phyloP scores from a whole-genome alignment of 2,797 vertebrate genomes.

The Gadopsis marmoratus region DNA sequence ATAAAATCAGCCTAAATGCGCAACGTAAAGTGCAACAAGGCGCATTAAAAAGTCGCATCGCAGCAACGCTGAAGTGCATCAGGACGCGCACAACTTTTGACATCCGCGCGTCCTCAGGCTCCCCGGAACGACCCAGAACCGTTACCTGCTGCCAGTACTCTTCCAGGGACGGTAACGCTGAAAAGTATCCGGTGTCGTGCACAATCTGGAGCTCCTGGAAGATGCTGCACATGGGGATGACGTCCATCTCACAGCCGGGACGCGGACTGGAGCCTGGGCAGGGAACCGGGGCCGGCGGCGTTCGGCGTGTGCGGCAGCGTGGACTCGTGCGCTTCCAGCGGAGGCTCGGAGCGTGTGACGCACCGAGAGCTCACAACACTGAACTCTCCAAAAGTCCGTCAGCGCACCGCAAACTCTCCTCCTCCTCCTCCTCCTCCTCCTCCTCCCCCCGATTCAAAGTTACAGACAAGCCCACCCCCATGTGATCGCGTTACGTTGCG shows the following conservation, averaged over 20 bases:
- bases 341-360: conserved; percentile 73
- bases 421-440: too few species aligned
- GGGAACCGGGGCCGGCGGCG: too few species aligned
- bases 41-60: too few species aligned
- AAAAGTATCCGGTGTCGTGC: conserved; percentile 98
- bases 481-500: conserved; percentile 84
- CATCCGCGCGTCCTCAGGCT: too few species aligned
- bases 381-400: conserved; percentile 87
- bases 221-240: conserved; percentile 99
- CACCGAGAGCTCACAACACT: conserved; percentile 77
- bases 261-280: too few species aligned
- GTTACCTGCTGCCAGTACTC: conserved; percentile 99
- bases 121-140: too few species aligned
- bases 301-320: conserved; percentile 78
- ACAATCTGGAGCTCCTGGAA: conserved; percentile 99
- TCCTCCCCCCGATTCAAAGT: conserved; percentile 93
- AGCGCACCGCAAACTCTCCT: conserved; percentile 90
- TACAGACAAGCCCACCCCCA: conserved; percentile 84
- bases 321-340: conserved; percentile 78
- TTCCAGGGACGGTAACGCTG: conserved; percentile 96
- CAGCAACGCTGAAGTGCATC: too few species aligned
- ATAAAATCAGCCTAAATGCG: too few species aligned
- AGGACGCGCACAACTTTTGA: too few species aligned
- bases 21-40: too few species aligned
- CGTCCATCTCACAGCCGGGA: too few species aligned